phyloP scores from a whole-genome alignment of 2,888 invertebrate genomes.

The Conistra vaccinii region DNA sequence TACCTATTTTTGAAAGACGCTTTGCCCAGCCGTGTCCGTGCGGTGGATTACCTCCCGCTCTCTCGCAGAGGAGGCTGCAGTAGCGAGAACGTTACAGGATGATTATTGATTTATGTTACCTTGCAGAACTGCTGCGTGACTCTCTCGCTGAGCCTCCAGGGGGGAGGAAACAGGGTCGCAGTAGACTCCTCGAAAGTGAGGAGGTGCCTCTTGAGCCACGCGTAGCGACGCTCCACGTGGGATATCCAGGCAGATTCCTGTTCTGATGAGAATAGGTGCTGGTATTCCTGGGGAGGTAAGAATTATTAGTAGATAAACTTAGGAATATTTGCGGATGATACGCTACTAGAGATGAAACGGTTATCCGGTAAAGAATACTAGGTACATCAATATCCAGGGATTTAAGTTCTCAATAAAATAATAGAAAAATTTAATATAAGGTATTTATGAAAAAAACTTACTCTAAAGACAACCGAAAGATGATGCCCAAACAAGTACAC shows the following conservation, averaged over 20 bases:
- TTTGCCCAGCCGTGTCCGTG: no score
- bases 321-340: background rate
- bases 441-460: background rate
- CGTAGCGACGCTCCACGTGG: slow-evolving; percentile 97
- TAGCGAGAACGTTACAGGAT: no score
- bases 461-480: background rate
- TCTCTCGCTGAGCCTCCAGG: slow-evolving; percentile 98
- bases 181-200: slow-evolving; percentile 98
- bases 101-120: slow-evolving; percentile 66
- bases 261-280: slow-evolving; percentile 97
- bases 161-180: slow-evolving; percentile 96
- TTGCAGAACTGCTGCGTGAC: slow-evolving; percentile 97
- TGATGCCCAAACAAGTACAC: background rate
- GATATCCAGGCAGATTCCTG: slow-evolving; percentile 99
- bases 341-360: background rate
- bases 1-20: no score
- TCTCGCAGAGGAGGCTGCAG: no score
- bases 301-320: no score
- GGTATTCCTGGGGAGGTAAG: slow-evolving; percentile 94
- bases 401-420: background rate
- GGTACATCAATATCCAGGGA: background rate
- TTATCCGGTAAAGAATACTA: no score
- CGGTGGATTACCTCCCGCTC: no score
- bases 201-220: slow-evolving; percentile 98
- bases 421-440: background rate